These are phyloP conservation scores for Marisa cornuarietis DNA, from an alignment of 1,140 invertebrate species.

Conservation along the genomic window DNA sequence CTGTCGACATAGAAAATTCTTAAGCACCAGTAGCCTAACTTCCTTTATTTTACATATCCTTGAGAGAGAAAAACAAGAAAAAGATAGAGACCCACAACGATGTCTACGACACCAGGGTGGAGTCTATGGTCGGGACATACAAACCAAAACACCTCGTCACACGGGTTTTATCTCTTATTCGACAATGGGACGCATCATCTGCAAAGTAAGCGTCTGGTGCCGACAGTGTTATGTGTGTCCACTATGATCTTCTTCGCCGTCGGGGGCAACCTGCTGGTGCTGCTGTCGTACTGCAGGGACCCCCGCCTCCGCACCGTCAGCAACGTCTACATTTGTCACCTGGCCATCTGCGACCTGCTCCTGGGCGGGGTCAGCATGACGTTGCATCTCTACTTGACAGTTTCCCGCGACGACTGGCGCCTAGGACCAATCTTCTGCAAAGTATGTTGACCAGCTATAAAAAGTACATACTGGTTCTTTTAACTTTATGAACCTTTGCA, in stretches of 20 bases:
- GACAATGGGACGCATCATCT: neutral
- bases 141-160: neutral
- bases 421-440: conserved; percentile 49
- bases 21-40: too few species aligned
- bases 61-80: too few species aligned
- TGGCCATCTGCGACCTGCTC: conserved; percentile 51
- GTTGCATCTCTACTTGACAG: conserved; percentile 43
- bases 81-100: too few species aligned
- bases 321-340: conserved; percentile 57
- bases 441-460: neutral
- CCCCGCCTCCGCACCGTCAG: conserved; percentile 45
- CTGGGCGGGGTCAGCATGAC: conserved; percentile 51
- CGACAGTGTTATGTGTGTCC: conserved; percentile 24
- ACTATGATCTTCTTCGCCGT: conserved; percentile 37
- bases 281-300: conserved; percentile 48
- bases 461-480: too few species aligned
- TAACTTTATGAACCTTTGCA: too few species aligned
- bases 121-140: too few species aligned
- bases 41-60: too few species aligned
- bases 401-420: conserved; percentile 34
- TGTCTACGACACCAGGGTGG: neutral
- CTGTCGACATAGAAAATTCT: too few species aligned
- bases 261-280: conserved; percentile 47
- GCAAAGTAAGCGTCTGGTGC: conserved; percentile 1
- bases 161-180: too few species aligned